Conservation (phyloP, 2,888 invertebrate species). For the Chymomyza caudatula region DNA sequence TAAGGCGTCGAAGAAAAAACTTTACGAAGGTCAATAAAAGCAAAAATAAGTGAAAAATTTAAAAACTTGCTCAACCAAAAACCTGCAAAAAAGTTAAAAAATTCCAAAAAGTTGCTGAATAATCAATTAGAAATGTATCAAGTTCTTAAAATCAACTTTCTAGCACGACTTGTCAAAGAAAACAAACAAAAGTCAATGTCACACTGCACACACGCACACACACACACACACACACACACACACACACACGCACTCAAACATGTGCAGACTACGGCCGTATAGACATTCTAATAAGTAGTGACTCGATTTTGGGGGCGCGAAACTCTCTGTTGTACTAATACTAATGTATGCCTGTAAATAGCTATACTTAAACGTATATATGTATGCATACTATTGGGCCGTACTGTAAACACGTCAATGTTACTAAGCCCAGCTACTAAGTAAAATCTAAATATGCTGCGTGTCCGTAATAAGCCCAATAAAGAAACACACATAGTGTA, state of each 20-base stretch:
- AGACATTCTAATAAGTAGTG: conserved; percentile 47
- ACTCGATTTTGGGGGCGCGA: conserved; percentile 19
- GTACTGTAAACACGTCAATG: conserved; percentile 36
- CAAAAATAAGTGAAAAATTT: neutral
- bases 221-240: conserved; percentile 17
- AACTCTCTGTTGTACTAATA: neutral
- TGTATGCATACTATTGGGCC: neutral
- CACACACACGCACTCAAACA: conserved; percentile 13
- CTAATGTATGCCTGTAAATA: neutral
- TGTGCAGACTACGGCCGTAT: conserved; percentile 8
- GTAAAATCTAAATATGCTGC: conserved; percentile 54
- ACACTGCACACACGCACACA: conserved; percentile 23
- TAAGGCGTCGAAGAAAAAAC: neutral
- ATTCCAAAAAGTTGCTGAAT: neutral
- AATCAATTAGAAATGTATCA: neutral
- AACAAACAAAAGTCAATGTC: conserved; percentile 60
- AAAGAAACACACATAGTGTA: conserved; percentile 39
- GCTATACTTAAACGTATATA: neutral
- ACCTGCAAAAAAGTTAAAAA: neutral
- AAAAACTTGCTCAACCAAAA: neutral
- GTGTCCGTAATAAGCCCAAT: conserved; percentile 67
- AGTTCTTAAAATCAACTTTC: neutral
- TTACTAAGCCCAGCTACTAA: conserved; percentile 55
- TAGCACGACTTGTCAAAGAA: neutral
- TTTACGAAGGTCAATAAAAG: neutral